phyloP scores from a whole-genome alignment of 2,113 vertebrate species.

The Ursus arctos region DNA sequence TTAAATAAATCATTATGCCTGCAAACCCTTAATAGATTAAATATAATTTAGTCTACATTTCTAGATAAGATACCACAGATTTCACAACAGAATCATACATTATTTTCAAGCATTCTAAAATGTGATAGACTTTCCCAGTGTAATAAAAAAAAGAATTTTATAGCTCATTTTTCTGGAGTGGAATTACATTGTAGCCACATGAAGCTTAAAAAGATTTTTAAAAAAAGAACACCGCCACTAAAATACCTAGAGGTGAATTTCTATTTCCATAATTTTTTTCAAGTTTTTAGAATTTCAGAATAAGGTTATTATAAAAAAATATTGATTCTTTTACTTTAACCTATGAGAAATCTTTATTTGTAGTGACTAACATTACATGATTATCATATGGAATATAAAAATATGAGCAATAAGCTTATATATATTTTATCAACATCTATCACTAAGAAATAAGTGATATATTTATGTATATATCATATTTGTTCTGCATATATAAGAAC shows the following conservation, averaged over 20 bases:
- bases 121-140: not conserved
- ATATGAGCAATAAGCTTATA: slow-evolving; percentile 25
- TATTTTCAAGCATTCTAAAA: slow-evolving; percentile 40
- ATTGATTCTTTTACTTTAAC: not conserved
- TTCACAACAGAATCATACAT: slow-evolving; percentile 27
- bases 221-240: not conserved
- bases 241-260: not conserved
- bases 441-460: not conserved
- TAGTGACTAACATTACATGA: not conserved
- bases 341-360: not conserved
- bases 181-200: not conserved
- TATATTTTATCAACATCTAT: not conserved
- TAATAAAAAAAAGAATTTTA: slow-evolving; percentile 50
- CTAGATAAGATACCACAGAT: slow-evolving; percentile 28
- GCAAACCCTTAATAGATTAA: not conserved
- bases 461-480: not conserved
- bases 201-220: not conserved
- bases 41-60: not conserved
- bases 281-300: slow-evolving; percentile 26
- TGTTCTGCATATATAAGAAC: not conserved
- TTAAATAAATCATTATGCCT: not conserved
- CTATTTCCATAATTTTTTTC: not conserved
- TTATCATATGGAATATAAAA: slow-evolving; percentile 18
- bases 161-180: slow-evolving; percentile 18
- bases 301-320: slow-evolving; percentile 24